These are phyloP conservation scores for Anguilla japonica DNA, from an alignment of 2,113 vertebrate species.

Conservation along the genomic window DNA sequence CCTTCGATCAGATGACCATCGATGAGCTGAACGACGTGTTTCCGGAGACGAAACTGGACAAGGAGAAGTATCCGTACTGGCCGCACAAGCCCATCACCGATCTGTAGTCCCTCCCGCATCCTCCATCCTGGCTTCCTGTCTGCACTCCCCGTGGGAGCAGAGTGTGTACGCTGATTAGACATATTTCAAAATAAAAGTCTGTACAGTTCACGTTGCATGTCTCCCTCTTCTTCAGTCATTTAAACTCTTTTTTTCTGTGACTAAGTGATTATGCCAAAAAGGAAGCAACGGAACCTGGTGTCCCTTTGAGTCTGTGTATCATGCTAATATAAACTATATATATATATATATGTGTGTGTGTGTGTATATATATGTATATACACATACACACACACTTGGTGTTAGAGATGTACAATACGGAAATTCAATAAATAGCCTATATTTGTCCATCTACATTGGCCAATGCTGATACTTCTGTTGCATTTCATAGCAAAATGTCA, in stretches of 20 bases:
- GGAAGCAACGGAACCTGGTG: too few relatives aligned
- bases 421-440: too few relatives aligned
- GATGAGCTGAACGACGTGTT: slow-evolving; percentile 79
- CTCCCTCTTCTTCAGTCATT: neutral
- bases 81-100: slow-evolving; percentile 85
- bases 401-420: too few relatives aligned
- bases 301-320: too few relatives aligned
- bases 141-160: slow-evolving; percentile 2
- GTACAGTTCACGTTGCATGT: neutral
- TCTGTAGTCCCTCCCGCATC: slow-evolving; percentile 64
- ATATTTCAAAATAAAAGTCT: slow-evolving; percentile 14
- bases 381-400: too few relatives aligned
- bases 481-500: too few relatives aligned
- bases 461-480: too few relatives aligned
- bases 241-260: neutral
- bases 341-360: too few relatives aligned
- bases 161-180: neutral
- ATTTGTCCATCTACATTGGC: too few relatives aligned
- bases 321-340: too few relatives aligned
- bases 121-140: neutral
- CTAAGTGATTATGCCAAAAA: too few relatives aligned
- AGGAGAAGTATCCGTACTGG: slow-evolving; percentile 86
- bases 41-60: slow-evolving; percentile 87
- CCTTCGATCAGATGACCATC: slow-evolving; percentile 92
- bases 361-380: too few relatives aligned